Evolutionary conservation across 2,797 vertebrate genomes (phyloP).

Genomic region (Agapornis canus): DNA sequence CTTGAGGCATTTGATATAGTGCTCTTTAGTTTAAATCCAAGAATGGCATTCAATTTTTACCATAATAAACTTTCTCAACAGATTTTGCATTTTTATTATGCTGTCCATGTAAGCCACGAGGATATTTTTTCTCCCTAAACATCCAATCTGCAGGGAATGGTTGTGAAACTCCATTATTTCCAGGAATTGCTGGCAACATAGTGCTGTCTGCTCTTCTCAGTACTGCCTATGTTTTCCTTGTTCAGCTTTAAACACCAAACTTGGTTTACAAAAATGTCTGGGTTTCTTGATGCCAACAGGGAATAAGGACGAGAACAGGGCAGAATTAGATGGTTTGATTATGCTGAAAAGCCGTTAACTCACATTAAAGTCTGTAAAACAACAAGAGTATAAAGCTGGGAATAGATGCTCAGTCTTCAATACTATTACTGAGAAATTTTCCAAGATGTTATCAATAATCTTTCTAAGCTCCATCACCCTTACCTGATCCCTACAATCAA

Average conservation of each 20-base stretch:
- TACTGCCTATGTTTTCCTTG: conserved; percentile 61
- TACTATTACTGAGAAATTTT: conserved; percentile 43
- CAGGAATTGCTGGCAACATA: conserved; percentile 73
- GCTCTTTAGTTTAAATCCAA: conserved; percentile 29
- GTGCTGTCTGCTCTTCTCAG: conserved; percentile 35
- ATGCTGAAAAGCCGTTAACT: conserved; percentile 13
- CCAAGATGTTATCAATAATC: not conserved
- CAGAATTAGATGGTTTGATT: conserved; percentile 43
- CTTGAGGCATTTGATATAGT: conserved; percentile 23
- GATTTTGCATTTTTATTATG: conserved; percentile 26
- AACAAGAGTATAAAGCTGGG: conserved; percentile 24
- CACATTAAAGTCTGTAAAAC: conserved; percentile 14
- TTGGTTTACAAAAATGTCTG: conserved; percentile 56
- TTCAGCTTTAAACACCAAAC: conserved; percentile 62
- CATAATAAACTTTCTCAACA: conserved; percentile 25
- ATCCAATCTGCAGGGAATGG: conserved; percentile 38
- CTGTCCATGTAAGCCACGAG: conserved; percentile 2
- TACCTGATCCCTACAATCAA: conserved; percentile 10
- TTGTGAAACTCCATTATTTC: conserved; percentile 71
- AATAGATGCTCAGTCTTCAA: conserved; percentile 39
- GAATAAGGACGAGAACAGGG: conserved; percentile 17
- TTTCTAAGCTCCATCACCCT: not conserved
- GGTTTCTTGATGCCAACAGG: conserved; percentile 32
- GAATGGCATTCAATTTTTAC: conserved; percentile 24
- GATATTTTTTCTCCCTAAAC: conserved; percentile 44